Evolutionary conservation across 2,888 invertebrate species (phyloP), one percentile per base, ranked within the genome.

Genomic region (Arctia plantaginis): DNA sequence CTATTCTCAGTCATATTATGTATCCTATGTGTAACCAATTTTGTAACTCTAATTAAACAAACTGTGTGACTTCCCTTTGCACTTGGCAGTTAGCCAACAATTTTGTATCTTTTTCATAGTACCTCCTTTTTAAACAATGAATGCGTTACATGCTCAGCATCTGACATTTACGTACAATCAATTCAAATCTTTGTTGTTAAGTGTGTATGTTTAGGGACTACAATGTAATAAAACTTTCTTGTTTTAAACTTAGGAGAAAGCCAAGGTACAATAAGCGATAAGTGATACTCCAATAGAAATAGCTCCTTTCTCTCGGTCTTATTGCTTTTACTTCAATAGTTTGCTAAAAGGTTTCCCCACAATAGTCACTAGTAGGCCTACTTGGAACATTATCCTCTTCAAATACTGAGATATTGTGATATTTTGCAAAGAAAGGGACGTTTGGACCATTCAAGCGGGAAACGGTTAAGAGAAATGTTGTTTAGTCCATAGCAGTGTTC

Each of bases 301-400:
- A 69, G 75, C 73, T 66, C 18, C 74, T 47, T 68, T 69, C 69
- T n/a, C 55, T 55, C 73, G 66, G 51, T 79, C 69, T 74, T 81
- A 85, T 80, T 72, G 82, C 84, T 69, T 77, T 85, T 80, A 78
- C 74, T 75, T 69, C 66, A 65, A 84, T 79, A 80, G 75, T 85
- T 84, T 78, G 76, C 84, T 85, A 82, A 84, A 84, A 84, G 82
- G 84, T 85, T 84, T 76, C 74, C 69, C 47, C 55, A 85, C 80
- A 85, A 85, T 77, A 71, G 80, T 69, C 75, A 55, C 47, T 59
- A 18, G 41, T 72, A 65, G 74, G 77, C 77, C 69, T 76, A 70
- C 71, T 64, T 69, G 69, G 62, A 68, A 75, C 77, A 84, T 84
- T 85, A 85, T 84, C 75, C 85, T 79, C 82, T 85, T 78, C 73